Conservation (phyloP, 2,888 invertebrate species). For the Shargacucullia verbasci region DNA sequence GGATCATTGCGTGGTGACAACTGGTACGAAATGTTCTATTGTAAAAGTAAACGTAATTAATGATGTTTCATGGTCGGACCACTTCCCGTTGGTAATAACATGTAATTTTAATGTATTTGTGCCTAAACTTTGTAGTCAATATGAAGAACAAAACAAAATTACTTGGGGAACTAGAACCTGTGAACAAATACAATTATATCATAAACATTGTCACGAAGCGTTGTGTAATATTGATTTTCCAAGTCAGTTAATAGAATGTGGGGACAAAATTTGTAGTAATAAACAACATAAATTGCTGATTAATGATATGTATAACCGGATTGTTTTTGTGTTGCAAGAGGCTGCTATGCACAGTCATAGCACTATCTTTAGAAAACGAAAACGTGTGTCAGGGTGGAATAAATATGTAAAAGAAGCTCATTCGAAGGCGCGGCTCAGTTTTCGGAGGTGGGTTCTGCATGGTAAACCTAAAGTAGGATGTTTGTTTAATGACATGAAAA, state of each 20-base stretch:
- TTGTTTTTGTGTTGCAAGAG: too few relatives aligned
- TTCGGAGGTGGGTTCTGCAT: too few relatives aligned
- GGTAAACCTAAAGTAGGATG: too few relatives aligned
- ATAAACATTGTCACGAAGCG: background rate
- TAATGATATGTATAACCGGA: too few relatives aligned
- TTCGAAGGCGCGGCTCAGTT: too few relatives aligned
- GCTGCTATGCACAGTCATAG: too few relatives aligned
- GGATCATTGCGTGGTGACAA: constrained; percentile 3
- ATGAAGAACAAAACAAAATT: constrained; percentile 3
- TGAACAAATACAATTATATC: background rate
- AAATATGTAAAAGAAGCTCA: too few relatives aligned
- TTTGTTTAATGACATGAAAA: background rate
- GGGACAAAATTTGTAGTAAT: background rate
- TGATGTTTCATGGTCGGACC: constrained; percentile 4
- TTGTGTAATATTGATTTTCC: background rate
- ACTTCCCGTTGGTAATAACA: constrained; percentile 6
- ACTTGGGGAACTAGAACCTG: background rate
- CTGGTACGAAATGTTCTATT: constrained; percentile 5
- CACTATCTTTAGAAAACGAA: background rate
- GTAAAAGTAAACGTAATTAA: constrained; percentile 11
- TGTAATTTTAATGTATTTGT: constrained; percentile 12
- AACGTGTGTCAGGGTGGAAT: background rate
- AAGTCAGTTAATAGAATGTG: background rate
- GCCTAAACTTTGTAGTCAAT: constrained; percentile 4
- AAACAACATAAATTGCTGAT: too few relatives aligned